These are phyloP conservation scores for Anolis apletophallus DNA, from an alignment of 2,797 vertebrate genomes.

Conservation along the genomic window DNA sequence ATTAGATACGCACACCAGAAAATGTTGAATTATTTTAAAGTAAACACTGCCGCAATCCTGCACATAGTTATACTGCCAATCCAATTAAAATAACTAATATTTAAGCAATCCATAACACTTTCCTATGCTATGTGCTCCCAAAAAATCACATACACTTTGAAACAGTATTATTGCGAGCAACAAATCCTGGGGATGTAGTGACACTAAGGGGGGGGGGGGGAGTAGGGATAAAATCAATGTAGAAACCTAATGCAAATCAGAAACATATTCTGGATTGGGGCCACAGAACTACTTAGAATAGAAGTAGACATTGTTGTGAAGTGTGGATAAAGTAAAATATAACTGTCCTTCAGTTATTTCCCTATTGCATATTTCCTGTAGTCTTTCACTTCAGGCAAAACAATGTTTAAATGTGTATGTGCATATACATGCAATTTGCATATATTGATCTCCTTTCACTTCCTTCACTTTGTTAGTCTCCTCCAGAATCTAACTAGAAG, in stretches of 20 bases:
- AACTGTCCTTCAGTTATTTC: not conserved
- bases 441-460: not conserved
- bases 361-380: not conserved
- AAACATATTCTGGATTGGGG: not conserved
- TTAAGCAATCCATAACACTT: not conserved
- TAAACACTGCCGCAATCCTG: not conserved
- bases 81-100: not conserved
- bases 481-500: not conserved
- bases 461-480: not conserved
- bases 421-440: not conserved
- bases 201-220: not conserved
- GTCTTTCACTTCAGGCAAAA: not conserved
- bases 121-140: no score
- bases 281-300: not conserved
- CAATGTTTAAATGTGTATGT: not conserved
- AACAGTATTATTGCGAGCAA: not conserved
- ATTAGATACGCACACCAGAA: conserved; percentile 59
- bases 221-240: not conserved
- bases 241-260: not conserved
- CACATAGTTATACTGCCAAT: not conserved
- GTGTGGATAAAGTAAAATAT: not conserved
- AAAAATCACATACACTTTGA: not conserved
- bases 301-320: not conserved
- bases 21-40: conserved; percentile 54
- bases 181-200: not conserved